A percentile compares a stretch with the other conserved stretches of the same genome.
These are phyloP conservation scores for Lumbricus terrestris DNA, from an alignment of 2,888 invertebrate species.

Conservation along the genomic window DNA sequence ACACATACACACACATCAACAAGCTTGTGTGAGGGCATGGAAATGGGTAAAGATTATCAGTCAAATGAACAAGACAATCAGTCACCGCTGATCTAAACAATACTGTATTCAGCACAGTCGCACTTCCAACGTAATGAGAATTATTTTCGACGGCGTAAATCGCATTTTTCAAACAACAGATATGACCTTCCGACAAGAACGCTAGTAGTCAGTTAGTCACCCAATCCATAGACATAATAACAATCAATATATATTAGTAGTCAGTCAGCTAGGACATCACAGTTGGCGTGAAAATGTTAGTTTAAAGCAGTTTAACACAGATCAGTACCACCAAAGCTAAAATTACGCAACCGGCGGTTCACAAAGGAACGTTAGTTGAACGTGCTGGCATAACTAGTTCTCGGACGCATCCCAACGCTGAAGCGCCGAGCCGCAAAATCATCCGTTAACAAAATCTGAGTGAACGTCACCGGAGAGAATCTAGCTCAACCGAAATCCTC, in stretches of 20 bases:
- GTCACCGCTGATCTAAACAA: neutral
- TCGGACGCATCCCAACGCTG: neutral
- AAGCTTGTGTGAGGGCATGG: neutral
- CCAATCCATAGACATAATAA: neutral
- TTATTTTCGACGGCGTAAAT: neutral
- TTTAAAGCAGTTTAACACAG: conserved; percentile 3
- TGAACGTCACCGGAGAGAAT: neutral
- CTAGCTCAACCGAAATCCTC: neutral
- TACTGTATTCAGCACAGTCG: neutral
- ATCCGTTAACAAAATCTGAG: neutral
- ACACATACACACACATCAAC: too few species aligned
- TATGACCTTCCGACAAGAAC: conserved; percentile 3
- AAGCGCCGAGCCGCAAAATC: neutral
- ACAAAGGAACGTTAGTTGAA: neutral
- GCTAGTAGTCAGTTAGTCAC: neutral
- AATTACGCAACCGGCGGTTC: neutral
- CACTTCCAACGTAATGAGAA: neutral
- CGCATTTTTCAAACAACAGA: neutral
- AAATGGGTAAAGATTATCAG: neutral
- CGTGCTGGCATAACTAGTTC: neutral
- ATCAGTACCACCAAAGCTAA: neutral
- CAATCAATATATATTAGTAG: conserved; percentile 3
- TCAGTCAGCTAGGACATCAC: neutral
- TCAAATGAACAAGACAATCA: neutral
- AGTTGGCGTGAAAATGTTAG: neutral